Conservation (phyloP, 2,888 invertebrate species). For the Gibbula magus region DNA sequence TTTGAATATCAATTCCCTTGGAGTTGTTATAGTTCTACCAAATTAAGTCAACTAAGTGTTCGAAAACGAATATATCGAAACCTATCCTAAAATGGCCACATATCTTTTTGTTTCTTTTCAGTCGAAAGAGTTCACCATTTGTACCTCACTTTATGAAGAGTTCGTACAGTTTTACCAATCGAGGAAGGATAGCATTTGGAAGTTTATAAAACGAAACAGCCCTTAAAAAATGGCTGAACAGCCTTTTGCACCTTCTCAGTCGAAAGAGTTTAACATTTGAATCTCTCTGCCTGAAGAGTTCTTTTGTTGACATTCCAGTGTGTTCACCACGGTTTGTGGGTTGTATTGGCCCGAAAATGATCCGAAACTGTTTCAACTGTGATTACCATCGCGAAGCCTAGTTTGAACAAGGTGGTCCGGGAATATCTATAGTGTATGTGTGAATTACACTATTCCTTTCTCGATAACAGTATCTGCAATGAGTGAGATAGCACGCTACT, state of each 20-base stretch:
- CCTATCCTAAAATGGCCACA: no score
- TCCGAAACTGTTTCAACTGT: background rate
- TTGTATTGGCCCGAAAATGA: no score
- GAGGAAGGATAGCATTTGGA: no score
- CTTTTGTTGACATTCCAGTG: background rate
- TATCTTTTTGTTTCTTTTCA: background rate
- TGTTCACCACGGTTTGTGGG: background rate
- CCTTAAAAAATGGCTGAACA: no score
- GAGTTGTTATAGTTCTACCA: no score
- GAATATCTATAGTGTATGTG: background rate
- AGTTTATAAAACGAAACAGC: no score
- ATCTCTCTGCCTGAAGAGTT: background rate
- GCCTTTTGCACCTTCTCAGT: conserved; percentile 4
- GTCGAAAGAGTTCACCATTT: background rate
- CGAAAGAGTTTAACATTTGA: background rate
- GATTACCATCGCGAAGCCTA: background rate
- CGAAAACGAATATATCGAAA: no score
- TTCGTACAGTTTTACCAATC: no score
- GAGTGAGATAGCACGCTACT: background rate
- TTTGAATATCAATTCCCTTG: no score
- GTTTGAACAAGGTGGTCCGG: background rate
- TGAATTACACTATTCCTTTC: conserved; percentile 3
- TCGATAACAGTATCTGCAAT: background rate
- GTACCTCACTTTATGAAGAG: background rate
- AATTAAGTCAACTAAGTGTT: no score